Evolutionary conservation across 2,113 vertebrate species (phyloP), one percentile per base, ranked within the genome.

Genomic region (Chloroceryle aenea): DNA sequence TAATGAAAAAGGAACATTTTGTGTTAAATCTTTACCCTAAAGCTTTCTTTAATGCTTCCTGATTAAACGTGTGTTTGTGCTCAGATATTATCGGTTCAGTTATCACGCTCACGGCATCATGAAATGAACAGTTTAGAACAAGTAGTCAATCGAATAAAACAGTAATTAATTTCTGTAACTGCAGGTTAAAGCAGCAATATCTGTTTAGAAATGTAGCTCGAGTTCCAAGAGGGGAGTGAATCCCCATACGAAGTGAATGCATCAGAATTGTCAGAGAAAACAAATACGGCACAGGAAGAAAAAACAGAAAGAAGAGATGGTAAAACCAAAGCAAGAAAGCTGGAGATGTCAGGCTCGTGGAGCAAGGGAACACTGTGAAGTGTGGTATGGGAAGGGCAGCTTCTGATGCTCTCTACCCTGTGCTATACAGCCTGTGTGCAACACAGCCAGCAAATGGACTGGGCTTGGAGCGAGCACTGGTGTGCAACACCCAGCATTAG

Each of bases 391-490:
- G n/a, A 47, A 59, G 14, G 68, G 72, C 42, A 30, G 52, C 3
- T 34, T 56, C 30, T 22, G 6, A 8, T 29, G 25, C 36, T 69
- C 40, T 40, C n/a, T 16, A 10, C 4, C 4, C 26, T 4, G 3
- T 2, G 4, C 26, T 12, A 0, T 12, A 0, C 0, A 10, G 14
- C 2, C 10, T 3, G 4, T 1, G 2, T 2, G 13, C 43, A 36
- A 7, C 27, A 3, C 53, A 47, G 2, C 32, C 32, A 20, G 42
- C 3, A 13, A 26, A 19, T 0, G n/a, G 3, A 5, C 43, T 2
- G 32, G 20, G 45, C 73, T 32, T 5, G 29, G 26, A 19, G 4
- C 8, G n/a, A 55, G 30, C 58, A 20, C 58, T 19, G 14, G 27
- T 1, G 7, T 4, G 10, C 61, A 17, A 43, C 32, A 13, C 9